Percentiles rank a stretch among this genome's conserved stretches.
phyloP scores from a whole-genome alignment of 2,888 invertebrate species.

The Fragum fragum region DNA sequence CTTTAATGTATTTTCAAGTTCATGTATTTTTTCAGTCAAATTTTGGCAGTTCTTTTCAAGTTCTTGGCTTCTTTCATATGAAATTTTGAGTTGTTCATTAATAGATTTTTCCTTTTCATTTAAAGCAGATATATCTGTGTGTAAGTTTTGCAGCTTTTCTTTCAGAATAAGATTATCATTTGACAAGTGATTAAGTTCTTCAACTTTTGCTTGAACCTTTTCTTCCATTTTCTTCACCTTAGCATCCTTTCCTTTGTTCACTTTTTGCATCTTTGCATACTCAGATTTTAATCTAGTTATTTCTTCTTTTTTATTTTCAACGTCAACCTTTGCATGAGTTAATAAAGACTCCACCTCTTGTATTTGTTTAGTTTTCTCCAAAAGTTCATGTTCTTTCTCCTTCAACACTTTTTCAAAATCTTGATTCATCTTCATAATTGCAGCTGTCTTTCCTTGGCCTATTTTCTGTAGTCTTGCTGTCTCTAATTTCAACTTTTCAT shows the following conservation, averaged over 20 bases:
- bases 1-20: slow-evolving; percentile 49
- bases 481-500: slow-evolving; percentile 55
- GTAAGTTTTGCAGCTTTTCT: slow-evolving; percentile 51
- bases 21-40: slow-evolving; percentile 35
- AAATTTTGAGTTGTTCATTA: slow-evolving; percentile 32
- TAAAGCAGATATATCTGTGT: slow-evolving; percentile 32
- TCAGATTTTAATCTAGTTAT: slow-evolving; percentile 62
- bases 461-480: slow-evolving; percentile 52
- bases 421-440: slow-evolving; percentile 57
- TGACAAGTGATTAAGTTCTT: slow-evolving; percentile 52
- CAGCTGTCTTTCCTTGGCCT: slow-evolving; percentile 60
- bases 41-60: slow-evolving; percentile 39
- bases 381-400: slow-evolving; percentile 77
- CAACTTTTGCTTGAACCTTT: slow-evolving; percentile 61
- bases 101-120: slow-evolving; percentile 57
- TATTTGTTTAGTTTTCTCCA: slow-evolving; percentile 36
- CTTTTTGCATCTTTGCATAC: slow-evolving; percentile 70
- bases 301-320: slow-evolving; percentile 45
- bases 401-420: slow-evolving; percentile 61
- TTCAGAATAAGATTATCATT: slow-evolving; percentile 58
- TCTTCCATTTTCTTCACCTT: slow-evolving; percentile 73
- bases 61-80: slow-evolving; percentile 39
- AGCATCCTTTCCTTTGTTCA: slow-evolving; percentile 73
- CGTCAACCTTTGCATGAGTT: slow-evolving; percentile 25
- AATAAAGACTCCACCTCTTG: slow-evolving; percentile 45